These are phyloP conservation scores for Drosophila peninsularis DNA, from an alignment of 2,888 invertebrate species.

Conservation along the genomic window DNA sequence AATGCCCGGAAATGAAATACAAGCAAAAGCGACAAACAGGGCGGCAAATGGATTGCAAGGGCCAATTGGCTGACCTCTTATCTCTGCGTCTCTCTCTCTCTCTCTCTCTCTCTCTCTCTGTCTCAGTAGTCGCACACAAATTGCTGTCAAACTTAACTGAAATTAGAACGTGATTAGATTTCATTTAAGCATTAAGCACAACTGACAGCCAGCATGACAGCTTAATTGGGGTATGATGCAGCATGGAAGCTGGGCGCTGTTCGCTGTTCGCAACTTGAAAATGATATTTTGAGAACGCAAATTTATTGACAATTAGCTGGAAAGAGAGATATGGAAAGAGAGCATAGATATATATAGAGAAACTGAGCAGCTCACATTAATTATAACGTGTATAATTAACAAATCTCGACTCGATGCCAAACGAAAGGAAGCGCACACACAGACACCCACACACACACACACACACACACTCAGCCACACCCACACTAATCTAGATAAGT, in stretches of 20 bases:
- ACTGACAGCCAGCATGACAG: conserved; percentile 74
- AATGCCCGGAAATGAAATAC: conserved; percentile 69
- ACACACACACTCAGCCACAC: conserved; percentile 13
- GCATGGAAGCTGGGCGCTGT: not conserved
- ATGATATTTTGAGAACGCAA: conserved; percentile 73
- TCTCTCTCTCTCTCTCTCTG: not conserved
- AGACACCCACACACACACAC: conserved; percentile 13
- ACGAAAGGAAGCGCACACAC: conserved; percentile 19
- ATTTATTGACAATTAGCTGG: conserved; percentile 76
- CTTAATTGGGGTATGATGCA: conserved; percentile 16
- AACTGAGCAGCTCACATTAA: conserved; percentile 53
- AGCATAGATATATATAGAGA: not conserved
- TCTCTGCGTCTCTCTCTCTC: not conserved
- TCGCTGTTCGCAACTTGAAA: conserved; percentile 36
- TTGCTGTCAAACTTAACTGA: conserved; percentile 75
- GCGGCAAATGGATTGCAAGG: conserved; percentile 17
- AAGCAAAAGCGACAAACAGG: conserved; percentile 41
- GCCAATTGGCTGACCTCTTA: conserved; percentile 10
- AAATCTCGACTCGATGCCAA: conserved; percentile 56
- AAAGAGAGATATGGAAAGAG: conserved; percentile 12
- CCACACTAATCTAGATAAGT: conserved; percentile 11
- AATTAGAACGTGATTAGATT: conserved; percentile 80
- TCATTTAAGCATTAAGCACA: conserved; percentile 75
- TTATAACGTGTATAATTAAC: conserved; percentile 77
- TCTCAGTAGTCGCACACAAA: conserved; percentile 28